These are phyloP conservation scores for Nomada ferruginata DNA, from an alignment of 2,888 invertebrate genomes.

Conservation along the genomic window DNA sequence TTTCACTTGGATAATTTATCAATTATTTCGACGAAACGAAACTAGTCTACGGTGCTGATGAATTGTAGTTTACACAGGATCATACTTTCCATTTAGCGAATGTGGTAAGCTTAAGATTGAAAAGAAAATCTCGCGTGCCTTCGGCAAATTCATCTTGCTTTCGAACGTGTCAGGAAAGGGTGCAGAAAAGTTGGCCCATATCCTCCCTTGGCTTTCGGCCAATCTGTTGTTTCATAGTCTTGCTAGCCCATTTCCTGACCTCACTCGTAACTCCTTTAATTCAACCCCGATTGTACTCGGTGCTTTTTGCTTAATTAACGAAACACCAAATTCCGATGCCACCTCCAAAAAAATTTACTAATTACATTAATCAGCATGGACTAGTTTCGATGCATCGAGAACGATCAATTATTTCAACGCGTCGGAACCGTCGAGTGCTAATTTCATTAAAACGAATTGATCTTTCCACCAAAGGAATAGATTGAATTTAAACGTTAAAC, in stretches of 20 bases:
- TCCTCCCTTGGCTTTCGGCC: slow-evolving; percentile 66
- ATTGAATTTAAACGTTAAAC: slow-evolving; percentile 7
- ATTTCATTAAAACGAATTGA: not conserved
- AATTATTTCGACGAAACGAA: not conserved
- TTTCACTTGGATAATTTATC: not conserved
- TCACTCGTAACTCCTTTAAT: slow-evolving; percentile 33
- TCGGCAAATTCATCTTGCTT: slow-evolving; percentile 42
- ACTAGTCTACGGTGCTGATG: too few species aligned
- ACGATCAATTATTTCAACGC: not conserved
- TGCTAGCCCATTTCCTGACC: slow-evolving; percentile 41
- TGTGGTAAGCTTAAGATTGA: not conserved
- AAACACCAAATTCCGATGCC: slow-evolving; percentile 8
- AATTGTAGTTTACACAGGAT: too few species aligned
- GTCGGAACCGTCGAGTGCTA: not conserved
- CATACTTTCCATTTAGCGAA: too few species aligned
- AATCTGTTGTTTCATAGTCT: slow-evolving; percentile 57
- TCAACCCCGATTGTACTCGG: slow-evolving; percentile 12
- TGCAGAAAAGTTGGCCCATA: slow-evolving; percentile 67
- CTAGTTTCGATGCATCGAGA: slow-evolving; percentile 13
- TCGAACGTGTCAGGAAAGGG: slow-evolving; percentile 22
- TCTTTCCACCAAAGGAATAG: not conserved
- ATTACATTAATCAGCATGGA: slow-evolving; percentile 2
- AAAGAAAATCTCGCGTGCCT: slow-evolving; percentile 19
- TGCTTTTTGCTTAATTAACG: slow-evolving; percentile 63
- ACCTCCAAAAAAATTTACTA: not conserved